These are phyloP conservation scores for Crioceris asparagi DNA, from an alignment of 2,888 invertebrate genomes.

Conservation along the genomic window DNA sequence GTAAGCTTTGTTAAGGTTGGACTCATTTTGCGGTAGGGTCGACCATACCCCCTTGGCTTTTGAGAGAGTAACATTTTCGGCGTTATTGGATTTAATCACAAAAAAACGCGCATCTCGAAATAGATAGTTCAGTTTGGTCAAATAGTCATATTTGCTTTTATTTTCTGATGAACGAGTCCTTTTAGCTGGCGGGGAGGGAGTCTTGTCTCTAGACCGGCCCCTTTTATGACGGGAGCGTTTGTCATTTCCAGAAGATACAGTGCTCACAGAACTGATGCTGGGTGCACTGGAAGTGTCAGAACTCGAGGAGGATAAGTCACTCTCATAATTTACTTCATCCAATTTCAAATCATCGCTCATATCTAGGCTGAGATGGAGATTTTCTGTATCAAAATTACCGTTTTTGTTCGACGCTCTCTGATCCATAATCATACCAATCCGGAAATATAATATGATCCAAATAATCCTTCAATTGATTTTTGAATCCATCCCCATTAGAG, in stretches of 20 bases:
- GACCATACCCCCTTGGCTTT: conserved; percentile 97
- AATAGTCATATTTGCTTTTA: conserved; percentile 65
- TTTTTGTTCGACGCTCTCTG: conserved; percentile 33
- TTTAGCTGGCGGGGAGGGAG: conserved; percentile 31
- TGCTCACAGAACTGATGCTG: conserved; percentile 68
- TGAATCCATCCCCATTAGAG: no score
- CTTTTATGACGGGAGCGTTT: conserved; percentile 47
- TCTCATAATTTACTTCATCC: conserved; percentile 70
- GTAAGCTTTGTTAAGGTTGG: conserved; percentile 89
- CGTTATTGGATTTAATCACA: conserved; percentile 95
- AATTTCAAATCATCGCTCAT: conserved; percentile 72
- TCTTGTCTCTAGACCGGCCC: conserved; percentile 35
- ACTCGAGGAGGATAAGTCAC: conserved; percentile 79
- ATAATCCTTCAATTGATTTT: no score
- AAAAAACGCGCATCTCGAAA: conserved; percentile 92
- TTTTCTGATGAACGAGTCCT: conserved; percentile 34
- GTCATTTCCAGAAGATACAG: conserved; percentile 48
- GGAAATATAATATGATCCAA: no score
- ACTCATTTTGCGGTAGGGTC: conserved; percentile 93
- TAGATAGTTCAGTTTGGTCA: conserved; percentile 84
- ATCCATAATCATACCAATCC: conserved; percentile 29
- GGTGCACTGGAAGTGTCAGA: conserved; percentile 61
- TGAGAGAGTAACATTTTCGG: conserved; percentile 89
- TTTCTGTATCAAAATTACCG: conserved; percentile 36
- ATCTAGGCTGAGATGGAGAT: conserved; percentile 41